Evolutionary conservation across 2,113 vertebrate genomes (phyloP).

Genomic region (Paracyprichromis sp.): DNA sequence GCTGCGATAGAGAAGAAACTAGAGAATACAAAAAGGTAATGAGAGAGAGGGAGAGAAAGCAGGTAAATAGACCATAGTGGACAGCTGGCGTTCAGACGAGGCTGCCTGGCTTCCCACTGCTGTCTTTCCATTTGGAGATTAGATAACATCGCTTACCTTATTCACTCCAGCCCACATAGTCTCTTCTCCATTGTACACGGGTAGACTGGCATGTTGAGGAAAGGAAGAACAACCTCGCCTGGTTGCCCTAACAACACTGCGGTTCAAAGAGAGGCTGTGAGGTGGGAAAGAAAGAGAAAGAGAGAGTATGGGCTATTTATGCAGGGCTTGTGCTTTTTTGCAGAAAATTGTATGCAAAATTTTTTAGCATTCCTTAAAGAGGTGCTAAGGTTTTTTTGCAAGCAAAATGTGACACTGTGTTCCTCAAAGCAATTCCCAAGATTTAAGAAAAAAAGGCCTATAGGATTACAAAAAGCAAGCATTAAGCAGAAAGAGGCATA

Average conservation of each 20-base stretch:
- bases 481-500: neutral
- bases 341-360: neutral
- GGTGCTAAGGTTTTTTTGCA: neutral
- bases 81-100: conserved; percentile 54
- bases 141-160: conserved; percentile 70
- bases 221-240: conserved; percentile 25
- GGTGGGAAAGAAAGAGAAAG: neutral
- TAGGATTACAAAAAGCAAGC: neutral
- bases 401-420: neutral
- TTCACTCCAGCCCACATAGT: conserved; percentile 57
- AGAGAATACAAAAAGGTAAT: neutral
- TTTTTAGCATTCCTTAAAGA: neutral
- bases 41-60: neutral
- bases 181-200: conserved; percentile 37
- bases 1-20: conserved; percentile 13
- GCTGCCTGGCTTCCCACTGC: conserved; percentile 21
- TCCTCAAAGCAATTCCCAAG: neutral
- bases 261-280: conserved; percentile 6
- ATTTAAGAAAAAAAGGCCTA: neutral
- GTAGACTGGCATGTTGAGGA: conserved; percentile 35
- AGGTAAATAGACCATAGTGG: neutral
- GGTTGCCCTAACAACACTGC: conserved; percentile 30
- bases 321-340: neutral
- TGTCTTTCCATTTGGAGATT: conserved; percentile 28
- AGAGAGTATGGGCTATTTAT: neutral